Evolutionary conservation across 1,140 invertebrate genomes (phyloP).

Genomic region (Lineus longissimus): DNA sequence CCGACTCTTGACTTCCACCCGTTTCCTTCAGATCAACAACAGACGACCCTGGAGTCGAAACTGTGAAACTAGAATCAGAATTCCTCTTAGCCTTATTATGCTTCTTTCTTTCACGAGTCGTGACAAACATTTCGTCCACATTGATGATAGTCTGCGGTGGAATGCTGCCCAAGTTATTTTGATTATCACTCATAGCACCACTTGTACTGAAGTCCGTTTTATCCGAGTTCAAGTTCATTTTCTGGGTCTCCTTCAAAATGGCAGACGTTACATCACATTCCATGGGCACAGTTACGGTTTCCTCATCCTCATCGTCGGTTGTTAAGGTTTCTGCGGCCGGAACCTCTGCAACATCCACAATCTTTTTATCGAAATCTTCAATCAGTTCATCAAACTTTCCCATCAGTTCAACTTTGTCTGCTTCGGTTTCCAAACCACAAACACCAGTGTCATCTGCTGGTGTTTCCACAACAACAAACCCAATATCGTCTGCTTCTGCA

Average conservation of each 20-base stretch:
- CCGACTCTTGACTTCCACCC: not conserved
- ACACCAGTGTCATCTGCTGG: too few relatives aligned
- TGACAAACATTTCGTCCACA: constrained; percentile 45
- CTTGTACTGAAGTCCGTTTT: too few relatives aligned
- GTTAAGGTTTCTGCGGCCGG: not conserved
- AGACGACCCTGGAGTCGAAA: constrained; percentile 30
- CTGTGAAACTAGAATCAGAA: constrained; percentile 38
- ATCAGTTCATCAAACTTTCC: constrained; percentile 7
- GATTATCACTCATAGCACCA: not conserved
- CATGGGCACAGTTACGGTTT: constrained; percentile 6
- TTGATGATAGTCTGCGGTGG: constrained; percentile 19
- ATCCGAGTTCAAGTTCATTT: not conserved
- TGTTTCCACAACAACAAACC: too few relatives aligned
- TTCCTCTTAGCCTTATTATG: constrained; percentile 15
- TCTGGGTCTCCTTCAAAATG: not conserved
- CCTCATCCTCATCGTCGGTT: constrained; percentile 19
- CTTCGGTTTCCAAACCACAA: not conserved
- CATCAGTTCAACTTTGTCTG: constrained; percentile 7
- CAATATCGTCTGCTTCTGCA: constrained; percentile 5
- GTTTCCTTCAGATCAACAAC: not conserved
- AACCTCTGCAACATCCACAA: not conserved
- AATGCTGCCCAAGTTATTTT: too few relatives aligned
- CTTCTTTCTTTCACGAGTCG: constrained; percentile 22
- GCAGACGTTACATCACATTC: too few relatives aligned
- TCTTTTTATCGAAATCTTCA: not conserved